phyloP scores from a whole-genome alignment of 64 coral and sea anemone species.

The Trachythela sp. region DNA sequence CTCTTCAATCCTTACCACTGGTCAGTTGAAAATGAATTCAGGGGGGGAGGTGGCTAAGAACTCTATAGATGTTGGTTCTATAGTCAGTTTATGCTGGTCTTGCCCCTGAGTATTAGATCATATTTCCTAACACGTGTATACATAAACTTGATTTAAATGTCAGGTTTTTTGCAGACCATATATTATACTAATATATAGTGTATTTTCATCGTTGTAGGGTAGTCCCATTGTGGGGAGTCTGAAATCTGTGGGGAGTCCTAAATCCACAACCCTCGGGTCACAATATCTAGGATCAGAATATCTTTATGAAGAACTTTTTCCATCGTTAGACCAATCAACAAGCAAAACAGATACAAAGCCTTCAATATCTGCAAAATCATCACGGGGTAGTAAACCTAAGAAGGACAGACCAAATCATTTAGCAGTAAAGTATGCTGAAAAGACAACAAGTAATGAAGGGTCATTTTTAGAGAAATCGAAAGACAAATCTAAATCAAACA shows the following conservation, averaged over 20 bases:
- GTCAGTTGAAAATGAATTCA: too few species aligned
- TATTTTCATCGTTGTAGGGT: neutral
- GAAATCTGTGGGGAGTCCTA: neutral
- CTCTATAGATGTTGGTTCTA: too few species aligned
- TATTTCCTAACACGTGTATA: too few species aligned
- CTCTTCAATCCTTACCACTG: too few species aligned
- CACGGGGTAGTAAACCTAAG: neutral
- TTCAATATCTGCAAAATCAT: neutral
- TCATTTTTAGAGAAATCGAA: neutral
- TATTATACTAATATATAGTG: too few species aligned
- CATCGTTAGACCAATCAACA: neutral
- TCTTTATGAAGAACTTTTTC: conserved; percentile 5
- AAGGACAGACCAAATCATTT: neutral
- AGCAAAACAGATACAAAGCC: neutral
- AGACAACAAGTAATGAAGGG: neutral
- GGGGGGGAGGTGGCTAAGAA: too few species aligned
- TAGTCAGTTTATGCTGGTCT: too few species aligned
- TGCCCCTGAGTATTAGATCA: too few species aligned
- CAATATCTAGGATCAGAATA: conserved; percentile 13
- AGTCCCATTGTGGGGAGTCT: neutral
- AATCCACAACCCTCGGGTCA: neutral
- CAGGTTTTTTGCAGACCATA: too few species aligned
- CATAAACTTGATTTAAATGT: too few species aligned
- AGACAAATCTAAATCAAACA: neutral
- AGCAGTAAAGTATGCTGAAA: neutral